phyloP scores from a whole-genome alignment of 2,888 invertebrate genomes.

The Hololepta plana region DNA sequence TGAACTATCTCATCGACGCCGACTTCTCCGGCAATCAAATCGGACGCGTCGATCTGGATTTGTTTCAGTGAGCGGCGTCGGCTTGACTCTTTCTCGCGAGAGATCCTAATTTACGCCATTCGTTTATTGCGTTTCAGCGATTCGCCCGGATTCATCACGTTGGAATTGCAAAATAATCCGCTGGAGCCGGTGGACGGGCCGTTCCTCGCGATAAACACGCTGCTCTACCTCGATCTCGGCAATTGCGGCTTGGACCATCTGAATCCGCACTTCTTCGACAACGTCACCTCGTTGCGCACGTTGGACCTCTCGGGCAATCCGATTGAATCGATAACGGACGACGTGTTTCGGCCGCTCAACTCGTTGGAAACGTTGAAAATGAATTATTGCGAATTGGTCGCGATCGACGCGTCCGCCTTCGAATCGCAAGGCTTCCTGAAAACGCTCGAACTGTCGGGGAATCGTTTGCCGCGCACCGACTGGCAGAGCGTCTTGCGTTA shows the following conservation, averaged over 20 bases:
- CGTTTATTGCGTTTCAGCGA: constrained; percentile 31
- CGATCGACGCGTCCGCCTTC: constrained; percentile 37
- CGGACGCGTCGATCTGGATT: constrained; percentile 31
- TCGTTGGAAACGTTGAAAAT: constrained; percentile 46
- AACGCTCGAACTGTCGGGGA: constrained; percentile 42
- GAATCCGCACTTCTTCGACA: constrained; percentile 44
- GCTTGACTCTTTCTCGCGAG: neutral
- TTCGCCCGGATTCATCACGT: constrained; percentile 45
- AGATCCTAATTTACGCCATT: constrained; percentile 4
- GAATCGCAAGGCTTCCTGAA: constrained; percentile 39
- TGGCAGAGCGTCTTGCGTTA: constrained; percentile 45
- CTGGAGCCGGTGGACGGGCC: constrained; percentile 40
- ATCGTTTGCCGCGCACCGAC: constrained; percentile 34
- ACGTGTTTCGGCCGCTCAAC: constrained; percentile 42
- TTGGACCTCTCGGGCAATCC: constrained; percentile 54
- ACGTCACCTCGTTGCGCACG: constrained; percentile 44
- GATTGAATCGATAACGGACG: constrained; percentile 34
- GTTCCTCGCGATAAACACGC: constrained; percentile 43
- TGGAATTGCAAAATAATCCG: constrained; percentile 53
- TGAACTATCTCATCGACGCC: constrained; percentile 49
- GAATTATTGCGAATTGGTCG: constrained; percentile 42
- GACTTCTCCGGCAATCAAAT: constrained; percentile 52
- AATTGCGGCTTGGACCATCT: constrained; percentile 39
- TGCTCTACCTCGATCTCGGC: constrained; percentile 49
- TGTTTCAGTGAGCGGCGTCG: constrained; percentile 11